Percentiles rank a stretch among this genome's conserved stretches.
These are phyloP conservation scores for Myotis pilosus DNA, from an alignment of 2,797 vertebrate genomes.

Conservation along the genomic window DNA sequence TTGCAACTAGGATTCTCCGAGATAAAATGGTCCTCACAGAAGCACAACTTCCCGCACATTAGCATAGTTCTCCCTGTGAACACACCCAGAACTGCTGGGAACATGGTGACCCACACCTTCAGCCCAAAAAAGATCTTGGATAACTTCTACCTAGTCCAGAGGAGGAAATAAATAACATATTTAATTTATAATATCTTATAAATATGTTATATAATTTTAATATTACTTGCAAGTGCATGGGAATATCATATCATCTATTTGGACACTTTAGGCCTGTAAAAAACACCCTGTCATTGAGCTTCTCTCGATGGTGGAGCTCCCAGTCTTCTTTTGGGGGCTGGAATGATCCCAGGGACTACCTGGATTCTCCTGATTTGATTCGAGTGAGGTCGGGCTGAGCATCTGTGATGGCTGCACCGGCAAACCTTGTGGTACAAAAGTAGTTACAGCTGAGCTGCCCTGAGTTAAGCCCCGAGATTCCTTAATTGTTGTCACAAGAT, in stretches of 20 bases:
- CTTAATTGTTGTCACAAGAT: constrained; percentile 99
- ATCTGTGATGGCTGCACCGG: background rate
- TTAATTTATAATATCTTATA: background rate
- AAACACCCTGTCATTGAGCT: background rate
- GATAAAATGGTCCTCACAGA: background rate
- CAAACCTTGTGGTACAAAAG: constrained; percentile 81
- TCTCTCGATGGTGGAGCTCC: background rate
- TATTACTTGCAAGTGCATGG: background rate
- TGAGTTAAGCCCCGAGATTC: constrained; percentile 86
- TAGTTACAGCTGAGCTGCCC: constrained; percentile 89
- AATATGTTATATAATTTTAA: background rate
- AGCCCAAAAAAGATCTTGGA: background rate
- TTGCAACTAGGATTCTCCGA: background rate
- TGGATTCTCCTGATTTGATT: background rate
- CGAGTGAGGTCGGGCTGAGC: background rate
- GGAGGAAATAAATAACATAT: background rate
- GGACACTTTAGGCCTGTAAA: background rate
- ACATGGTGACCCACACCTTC: background rate
- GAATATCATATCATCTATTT: background rate
- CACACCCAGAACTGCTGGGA: background rate
- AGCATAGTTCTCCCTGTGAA: background rate
- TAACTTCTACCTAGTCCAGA: background rate
- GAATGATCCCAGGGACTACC: background rate
- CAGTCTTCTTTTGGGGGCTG: background rate
- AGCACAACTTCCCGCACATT: background rate